Base-by-base conservation (phyloP, 2,888 invertebrate genomes). In the Macropis europaea region DNA sequence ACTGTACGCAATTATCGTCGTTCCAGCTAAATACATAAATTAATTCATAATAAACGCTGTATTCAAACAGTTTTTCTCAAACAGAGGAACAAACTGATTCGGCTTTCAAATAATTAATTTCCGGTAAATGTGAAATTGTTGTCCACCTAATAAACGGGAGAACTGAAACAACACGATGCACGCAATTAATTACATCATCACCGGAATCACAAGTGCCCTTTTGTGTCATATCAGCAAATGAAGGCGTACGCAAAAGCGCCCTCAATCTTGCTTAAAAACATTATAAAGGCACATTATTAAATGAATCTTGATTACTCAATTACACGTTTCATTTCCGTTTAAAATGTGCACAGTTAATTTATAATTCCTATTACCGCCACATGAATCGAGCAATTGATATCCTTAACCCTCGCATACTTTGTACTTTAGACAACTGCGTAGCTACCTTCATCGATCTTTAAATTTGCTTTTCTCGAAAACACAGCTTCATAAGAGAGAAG, bases 91-190 rank as follows among this genome's bases (percentile, higher is more conserved):
- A 42, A 42, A 42, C 32, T n/a, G n/a, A n/a, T 48, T 59, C 19
- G 13, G 36, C 6, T 32, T 15, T 3, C 11, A 26, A 26, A 59
- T 64, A 64, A 62, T 56, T 54, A 54, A 59, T 59, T 22, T 26
- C 9, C 11, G 7, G 26, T 2, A 13, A 32, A 32, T 2, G 15
- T 19, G 3, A 24, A 40, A 24, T 17, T 47, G 17, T 38, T 26
- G 17, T 7, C 11, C 48, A n/a, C n/a, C n/a, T n/a, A 3, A 6
- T 7, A n/a, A 6, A 13, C 28, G 7, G n/a, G 24, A 36, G 17
- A 42, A 30, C 22, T 13, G 6, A 11, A 54, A 54, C 30, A 54
- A 26, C 59, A 9, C 48, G 24, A 48, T 5, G 54, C 19, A 11
- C 0, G 26, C 26, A 40, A 53, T 19, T 24, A 36, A 62, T 43